Evolutionary conservation across 2,113 vertebrate species (phyloP).

Genomic region (Herpetotheres cachinnans): DNA sequence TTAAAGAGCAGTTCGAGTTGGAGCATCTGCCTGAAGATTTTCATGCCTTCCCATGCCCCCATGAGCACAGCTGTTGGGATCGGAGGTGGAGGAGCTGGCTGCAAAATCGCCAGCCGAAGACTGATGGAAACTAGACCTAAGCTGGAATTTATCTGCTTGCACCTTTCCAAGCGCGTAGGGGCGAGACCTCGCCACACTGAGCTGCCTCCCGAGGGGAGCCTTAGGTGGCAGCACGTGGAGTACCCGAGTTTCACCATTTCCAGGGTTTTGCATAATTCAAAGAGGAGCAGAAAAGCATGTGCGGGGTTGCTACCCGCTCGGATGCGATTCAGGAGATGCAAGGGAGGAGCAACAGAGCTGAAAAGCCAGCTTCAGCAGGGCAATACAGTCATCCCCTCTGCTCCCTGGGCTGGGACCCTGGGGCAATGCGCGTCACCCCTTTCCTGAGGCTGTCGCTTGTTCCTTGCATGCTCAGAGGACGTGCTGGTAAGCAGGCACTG

Average conservation of each 20-base stretch:
- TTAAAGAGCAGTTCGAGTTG: background rate
- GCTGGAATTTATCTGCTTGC: background rate
- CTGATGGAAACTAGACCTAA: background rate
- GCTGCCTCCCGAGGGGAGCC: fast-evolving
- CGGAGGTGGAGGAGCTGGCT: background rate
- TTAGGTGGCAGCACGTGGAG: fast-evolving
- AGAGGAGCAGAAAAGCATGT: fast-evolving
- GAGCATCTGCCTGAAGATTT: constrained; percentile 27
- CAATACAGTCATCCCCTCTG: background rate
- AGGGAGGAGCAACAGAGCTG: background rate
- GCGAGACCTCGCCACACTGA: background rate
- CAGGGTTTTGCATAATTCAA: too few relatives aligned
- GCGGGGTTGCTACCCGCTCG: fast-evolving
- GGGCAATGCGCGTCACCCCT: fast-evolving
- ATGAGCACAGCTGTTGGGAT: background rate
- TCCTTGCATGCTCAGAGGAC: background rate
- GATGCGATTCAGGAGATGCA: background rate
- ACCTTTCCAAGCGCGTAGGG: fast-evolving
- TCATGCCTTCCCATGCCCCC: background rate
- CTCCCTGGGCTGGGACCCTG: background rate
- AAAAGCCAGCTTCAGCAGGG: background rate
- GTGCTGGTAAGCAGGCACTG: background rate
- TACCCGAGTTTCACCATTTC: background rate
- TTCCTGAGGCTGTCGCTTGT: fast-evolving
- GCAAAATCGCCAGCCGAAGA: background rate